phyloP scores from a whole-genome alignment of 2,888 invertebrate genomes.

The Megamerina dolium region DNA sequence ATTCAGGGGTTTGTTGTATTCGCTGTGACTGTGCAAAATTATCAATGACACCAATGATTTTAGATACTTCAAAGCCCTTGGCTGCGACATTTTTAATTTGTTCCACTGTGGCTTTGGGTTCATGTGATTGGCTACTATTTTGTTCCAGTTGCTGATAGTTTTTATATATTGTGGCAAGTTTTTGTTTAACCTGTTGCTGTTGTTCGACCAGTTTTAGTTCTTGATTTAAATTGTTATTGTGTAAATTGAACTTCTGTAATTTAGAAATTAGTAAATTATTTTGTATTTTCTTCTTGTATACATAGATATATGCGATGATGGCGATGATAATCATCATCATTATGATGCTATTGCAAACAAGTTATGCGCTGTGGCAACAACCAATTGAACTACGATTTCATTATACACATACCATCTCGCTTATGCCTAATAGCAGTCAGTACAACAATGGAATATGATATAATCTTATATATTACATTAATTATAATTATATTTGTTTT shows the following conservation, averaged over 20 bases:
- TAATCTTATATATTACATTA: constrained; percentile 1
- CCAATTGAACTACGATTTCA: constrained; percentile 19
- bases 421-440: constrained; percentile 8
- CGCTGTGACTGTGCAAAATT: constrained; percentile 51
- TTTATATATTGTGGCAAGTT: constrained; percentile 38
- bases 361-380: constrained; percentile 15
- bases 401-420: constrained; percentile 17
- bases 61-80: constrained; percentile 56
- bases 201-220: constrained; percentile 67
- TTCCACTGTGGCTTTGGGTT: constrained; percentile 37
- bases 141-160: constrained; percentile 37
- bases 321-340: too few relatives aligned
- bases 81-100: constrained; percentile 54
- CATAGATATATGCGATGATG: too few relatives aligned
- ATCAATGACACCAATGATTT: constrained; percentile 58
- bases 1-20: constrained; percentile 30
- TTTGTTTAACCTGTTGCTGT: constrained; percentile 49
- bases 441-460: neutral
- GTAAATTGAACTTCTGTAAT: constrained; percentile 63
- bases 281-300: too few relatives aligned
- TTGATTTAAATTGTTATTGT: constrained; percentile 58
- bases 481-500: neutral
- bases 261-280: too few relatives aligned
- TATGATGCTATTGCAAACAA: neutral
- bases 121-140: constrained; percentile 14